A percentile compares a stretch with the other conserved stretches of the same genome.
Conservation (phyloP, 2,113 vertebrate species). For the Prinia subflava region DNA sequence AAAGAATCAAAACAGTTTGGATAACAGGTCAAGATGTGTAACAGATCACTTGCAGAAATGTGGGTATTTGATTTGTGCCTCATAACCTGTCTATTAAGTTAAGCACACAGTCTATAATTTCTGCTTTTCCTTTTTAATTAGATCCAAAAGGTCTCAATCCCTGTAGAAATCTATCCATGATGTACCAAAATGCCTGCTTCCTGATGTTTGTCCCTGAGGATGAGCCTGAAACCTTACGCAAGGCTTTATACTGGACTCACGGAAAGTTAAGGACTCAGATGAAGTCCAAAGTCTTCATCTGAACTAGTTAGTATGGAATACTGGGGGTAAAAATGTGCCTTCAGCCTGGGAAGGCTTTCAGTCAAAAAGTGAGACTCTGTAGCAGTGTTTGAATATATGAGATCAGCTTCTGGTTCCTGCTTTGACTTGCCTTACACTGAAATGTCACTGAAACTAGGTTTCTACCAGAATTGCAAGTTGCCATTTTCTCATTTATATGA, state of each 20-base stretch:
- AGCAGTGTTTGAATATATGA: neutral
- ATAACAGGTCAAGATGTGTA: neutral
- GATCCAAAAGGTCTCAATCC: neutral
- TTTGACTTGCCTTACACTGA: neutral
- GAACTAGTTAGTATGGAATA: neutral
- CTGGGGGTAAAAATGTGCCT: neutral
- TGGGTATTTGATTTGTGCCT: neutral
- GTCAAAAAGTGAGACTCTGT: neutral
- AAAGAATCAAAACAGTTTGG: neutral
- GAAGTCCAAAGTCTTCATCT: neutral
- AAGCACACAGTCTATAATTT: neutral
- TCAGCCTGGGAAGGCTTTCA: neutral
- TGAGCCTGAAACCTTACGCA: neutral
- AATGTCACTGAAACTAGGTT: neutral
- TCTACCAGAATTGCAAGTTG: neutral
- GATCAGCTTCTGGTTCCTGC: neutral
- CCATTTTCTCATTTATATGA: neutral
- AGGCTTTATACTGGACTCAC: neutral
- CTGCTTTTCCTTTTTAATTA: neutral
- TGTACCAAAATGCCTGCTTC: neutral
- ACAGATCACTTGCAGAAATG: neutral
- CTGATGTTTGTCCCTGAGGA: neutral
- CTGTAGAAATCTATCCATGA: neutral
- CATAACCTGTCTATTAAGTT: neutral
- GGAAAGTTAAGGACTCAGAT: neutral